Base-by-base conservation (phyloP, 2,113 vertebrate genomes). In the Syrmaticus mikado region DNA sequence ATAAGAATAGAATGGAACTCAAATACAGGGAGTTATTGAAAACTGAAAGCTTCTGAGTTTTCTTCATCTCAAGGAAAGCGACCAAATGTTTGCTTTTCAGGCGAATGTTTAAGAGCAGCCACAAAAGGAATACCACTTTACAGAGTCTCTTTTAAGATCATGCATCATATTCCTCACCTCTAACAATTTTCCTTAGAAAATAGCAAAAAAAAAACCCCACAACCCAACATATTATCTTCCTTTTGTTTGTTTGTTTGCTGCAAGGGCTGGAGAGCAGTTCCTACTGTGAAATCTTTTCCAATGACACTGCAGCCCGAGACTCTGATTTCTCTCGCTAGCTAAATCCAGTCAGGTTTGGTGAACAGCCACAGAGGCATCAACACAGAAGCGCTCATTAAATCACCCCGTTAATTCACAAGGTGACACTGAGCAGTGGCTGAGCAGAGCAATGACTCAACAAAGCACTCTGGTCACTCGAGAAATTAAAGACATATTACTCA, bases 391-490 rank as follows among this genome's bases (percentile, higher is more conserved):
- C 38, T 83, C 79, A 48, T 71, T 91, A 82, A 94, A 87, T 78
- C 85, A 85, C 11, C 6, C 60, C 0, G 6, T n/a, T 86, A 81
- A 92, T 67, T 60, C 86, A 52, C 64, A 36, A 45, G 89, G 87
- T 72, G 93, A 92, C 85, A 78, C 52, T 0, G 0, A 32, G 14
- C 57, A 3, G 8, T 52, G 52, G 60, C 22, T 50, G 48, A 24
- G 48, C 61, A 40, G 71, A 83, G 67, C 64, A 67, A 21, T 60
- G 65, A 43, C 85, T 82, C 79, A 87, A 12, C 27, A 22, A 1
- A 20, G 72, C 62, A 58, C 36, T 0, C 0, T 0, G 0, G 4
- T 58, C 85, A 62, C 55, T 71, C 68, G 32, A 76, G 78, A 92
- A 45, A 82, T 83, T 89, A 77, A 53, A 80, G 72, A 41, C 28